Evolutionary conservation across 2,797 vertebrate species (phyloP).

Genomic region (Aselliscus stoliczkanus): DNA sequence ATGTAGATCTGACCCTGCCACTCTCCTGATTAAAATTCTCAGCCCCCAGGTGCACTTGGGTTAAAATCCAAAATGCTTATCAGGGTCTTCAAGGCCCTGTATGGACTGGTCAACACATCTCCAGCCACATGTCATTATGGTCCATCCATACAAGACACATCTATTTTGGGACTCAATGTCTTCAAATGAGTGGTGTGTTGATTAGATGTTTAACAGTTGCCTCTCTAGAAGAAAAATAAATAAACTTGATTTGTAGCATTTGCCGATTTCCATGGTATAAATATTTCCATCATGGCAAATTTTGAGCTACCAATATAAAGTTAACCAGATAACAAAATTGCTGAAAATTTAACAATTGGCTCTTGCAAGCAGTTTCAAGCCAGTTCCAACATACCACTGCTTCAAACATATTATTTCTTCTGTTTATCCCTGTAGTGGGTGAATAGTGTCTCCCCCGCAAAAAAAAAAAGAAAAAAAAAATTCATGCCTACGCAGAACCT

Average conservation of each 20-base stretch:
- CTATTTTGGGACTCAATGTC: not conserved
- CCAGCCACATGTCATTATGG: not conserved
- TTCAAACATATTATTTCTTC: not conserved
- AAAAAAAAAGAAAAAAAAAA: too few species aligned
- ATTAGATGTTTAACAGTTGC: not conserved
- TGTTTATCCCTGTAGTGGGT: not conserved
- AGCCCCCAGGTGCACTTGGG: not conserved
- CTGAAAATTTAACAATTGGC: not conserved
- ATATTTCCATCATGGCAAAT: not conserved
- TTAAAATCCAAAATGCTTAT: not conserved
- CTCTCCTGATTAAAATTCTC: not conserved
- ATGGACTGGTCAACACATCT: not conserved
- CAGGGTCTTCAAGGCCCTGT: not conserved
- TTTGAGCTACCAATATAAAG: not conserved
- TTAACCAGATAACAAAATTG: not conserved
- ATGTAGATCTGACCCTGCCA: not conserved
- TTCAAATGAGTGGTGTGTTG: not conserved
- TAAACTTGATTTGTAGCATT: not conserved
- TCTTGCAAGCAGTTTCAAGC: not conserved
- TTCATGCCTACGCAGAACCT: not conserved
- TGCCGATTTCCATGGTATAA: not conserved
- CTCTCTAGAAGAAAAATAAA: conserved; percentile 2
- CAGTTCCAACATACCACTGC: not conserved
- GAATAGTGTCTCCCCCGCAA: not conserved
- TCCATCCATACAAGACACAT: not conserved